phyloP scores from a whole-genome alignment of 2,113 vertebrate genomes.

The Amblyopsis rosae region DNA sequence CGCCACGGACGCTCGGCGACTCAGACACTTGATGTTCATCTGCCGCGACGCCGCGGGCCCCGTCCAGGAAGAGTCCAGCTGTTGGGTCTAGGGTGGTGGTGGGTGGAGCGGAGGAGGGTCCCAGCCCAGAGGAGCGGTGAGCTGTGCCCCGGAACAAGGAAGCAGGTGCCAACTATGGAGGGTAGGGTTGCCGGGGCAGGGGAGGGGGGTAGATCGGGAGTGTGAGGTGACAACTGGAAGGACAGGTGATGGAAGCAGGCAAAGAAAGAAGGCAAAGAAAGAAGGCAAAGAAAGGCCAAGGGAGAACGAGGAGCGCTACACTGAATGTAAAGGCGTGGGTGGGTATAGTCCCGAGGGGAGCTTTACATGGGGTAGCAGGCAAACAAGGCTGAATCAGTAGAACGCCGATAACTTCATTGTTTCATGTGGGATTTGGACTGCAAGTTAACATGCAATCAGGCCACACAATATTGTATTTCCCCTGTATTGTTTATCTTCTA shows the following conservation, averaged over 20 bases:
- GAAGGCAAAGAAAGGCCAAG: not conserved
- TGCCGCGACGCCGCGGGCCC: too few relatives aligned
- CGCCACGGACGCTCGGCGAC: too few relatives aligned
- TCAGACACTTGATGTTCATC: too few relatives aligned
- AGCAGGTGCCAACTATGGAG: not conserved
- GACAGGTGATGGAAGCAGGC: constrained; percentile 2
- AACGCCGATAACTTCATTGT: not conserved
- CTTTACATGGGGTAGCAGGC: not conserved
- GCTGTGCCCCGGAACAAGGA: constrained; percentile 17
- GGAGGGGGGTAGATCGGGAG: not conserved
- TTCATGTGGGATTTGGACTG: not conserved
- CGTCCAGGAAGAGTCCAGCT: too few relatives aligned
- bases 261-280: constrained; percentile 6
- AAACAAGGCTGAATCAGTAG: not conserved
- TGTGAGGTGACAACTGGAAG: not conserved
- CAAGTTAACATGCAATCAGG: not conserved
- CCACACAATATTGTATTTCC: too few relatives aligned
- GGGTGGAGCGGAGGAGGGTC: too few relatives aligned
- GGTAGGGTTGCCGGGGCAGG: not conserved
- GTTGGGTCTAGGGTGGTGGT: too few relatives aligned
- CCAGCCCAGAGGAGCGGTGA: not conserved
- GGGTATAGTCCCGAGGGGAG: not conserved
- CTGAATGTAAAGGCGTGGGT: not conserved
- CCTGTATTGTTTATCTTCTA: too few relatives aligned
- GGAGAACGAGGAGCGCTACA: not conserved